phyloP scores from a whole-genome alignment of 2,888 invertebrate genomes.

The Himalopsyche kuldschensis region DNA sequence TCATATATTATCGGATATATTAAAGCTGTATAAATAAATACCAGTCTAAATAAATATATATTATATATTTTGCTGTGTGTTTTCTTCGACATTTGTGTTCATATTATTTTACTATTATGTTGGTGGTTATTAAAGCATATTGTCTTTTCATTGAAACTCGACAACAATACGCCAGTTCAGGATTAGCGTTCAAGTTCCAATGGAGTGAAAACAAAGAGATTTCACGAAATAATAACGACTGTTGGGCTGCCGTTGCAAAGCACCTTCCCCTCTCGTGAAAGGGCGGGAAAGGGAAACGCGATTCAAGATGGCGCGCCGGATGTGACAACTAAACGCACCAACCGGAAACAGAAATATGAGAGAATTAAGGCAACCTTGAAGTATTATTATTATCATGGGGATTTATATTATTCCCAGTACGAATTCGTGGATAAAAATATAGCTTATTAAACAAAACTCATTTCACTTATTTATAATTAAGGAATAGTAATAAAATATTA shows the following conservation, averaged over 20 bases:
- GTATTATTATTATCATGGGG: not conserved
- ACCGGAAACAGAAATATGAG: slow-evolving; percentile 9
- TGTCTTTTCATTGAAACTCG: not conserved
- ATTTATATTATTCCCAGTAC: not conserved
- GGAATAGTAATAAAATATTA: no score
- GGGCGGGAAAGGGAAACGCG: slow-evolving; percentile 33
- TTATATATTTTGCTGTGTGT: no score
- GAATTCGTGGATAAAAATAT: no score
- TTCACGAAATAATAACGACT: not conserved
- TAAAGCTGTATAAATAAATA: no score
- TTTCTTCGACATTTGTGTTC: no score
- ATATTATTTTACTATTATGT: no score
- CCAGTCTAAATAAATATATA: no score
- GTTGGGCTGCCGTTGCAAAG: not conserved
- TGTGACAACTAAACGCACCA: slow-evolving; percentile 41
- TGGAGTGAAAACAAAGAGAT: not conserved
- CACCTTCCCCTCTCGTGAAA: not conserved
- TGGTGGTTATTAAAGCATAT: not conserved
- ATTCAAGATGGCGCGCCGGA: slow-evolving; percentile 44
- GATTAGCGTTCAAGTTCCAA: not conserved
- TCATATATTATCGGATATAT: no score
- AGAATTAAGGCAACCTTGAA: slow-evolving; percentile 9
- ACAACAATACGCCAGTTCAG: not conserved
- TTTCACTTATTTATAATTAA: no score
- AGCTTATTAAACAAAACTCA: no score